phyloP scores from a whole-genome alignment of 2,888 invertebrate genomes.

The Melanotus villosus region DNA sequence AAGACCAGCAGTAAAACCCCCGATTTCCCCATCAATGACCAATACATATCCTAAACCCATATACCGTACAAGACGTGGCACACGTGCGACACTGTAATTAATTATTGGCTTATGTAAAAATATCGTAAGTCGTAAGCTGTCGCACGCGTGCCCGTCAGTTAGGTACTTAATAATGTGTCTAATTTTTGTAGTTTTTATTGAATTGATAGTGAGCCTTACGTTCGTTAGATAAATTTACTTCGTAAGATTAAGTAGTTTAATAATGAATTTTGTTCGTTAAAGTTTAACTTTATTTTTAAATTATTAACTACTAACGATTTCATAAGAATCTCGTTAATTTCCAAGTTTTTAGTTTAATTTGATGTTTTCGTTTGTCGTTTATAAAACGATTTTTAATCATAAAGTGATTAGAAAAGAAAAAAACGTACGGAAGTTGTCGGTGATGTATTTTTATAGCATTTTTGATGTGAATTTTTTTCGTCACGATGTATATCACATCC shows the following conservation, averaged over 20 bases:
- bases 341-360: conserved; percentile 1
- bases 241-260: conserved; percentile 15
- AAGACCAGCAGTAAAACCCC: conserved; percentile 57
- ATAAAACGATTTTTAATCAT: conserved; percentile 10
- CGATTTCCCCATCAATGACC: conserved; percentile 39
- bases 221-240: conserved; percentile 26
- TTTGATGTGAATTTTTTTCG: conserved; percentile 16
- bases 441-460: conserved; percentile 31
- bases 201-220: conserved; percentile 23
- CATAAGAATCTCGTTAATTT: conserved; percentile 14
- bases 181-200: conserved; percentile 36
- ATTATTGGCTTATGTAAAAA: neutral
- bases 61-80: conserved; percentile 37
- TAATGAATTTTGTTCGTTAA: neutral
- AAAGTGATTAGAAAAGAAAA: conserved; percentile 20
- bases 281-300: conserved; percentile 13
- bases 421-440: conserved; percentile 34
- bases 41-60: conserved; percentile 46
- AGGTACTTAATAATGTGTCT: conserved; percentile 38
- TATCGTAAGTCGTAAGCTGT: neutral
- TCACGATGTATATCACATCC: neutral
- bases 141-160: conserved; percentile 22
- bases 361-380: conserved; percentile 1
- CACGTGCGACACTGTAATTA: conserved; percentile 12
- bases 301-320: neutral